Evolutionary conservation across 2,113 vertebrate genomes (phyloP).

Genomic region (chimpanzee (Pan troglodytes)): DNA sequence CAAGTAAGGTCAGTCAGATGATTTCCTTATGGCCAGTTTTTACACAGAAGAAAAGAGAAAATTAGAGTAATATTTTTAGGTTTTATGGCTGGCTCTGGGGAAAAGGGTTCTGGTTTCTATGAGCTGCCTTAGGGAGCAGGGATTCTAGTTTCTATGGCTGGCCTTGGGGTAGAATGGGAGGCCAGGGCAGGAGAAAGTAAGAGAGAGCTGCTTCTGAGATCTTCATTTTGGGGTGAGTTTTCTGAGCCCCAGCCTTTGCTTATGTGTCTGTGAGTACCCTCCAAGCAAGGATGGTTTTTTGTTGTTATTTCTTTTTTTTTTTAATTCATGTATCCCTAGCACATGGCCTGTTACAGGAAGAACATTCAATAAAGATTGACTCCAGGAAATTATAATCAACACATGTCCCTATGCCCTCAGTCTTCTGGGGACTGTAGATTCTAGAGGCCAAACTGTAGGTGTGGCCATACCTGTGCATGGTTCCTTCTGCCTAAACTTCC

Average conservation of each 20-base stretch:
- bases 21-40: not conserved
- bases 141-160: not conserved
- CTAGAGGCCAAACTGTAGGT: not conserved
- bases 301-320: not conserved
- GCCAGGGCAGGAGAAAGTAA: not conserved
- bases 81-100: not conserved
- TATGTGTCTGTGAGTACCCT: not conserved
- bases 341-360: not conserved
- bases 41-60: not conserved
- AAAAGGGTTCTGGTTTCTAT: not conserved
- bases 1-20: not conserved
- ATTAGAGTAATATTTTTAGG: not conserved
- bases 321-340: not conserved
- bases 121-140: not conserved
- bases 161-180: not conserved
- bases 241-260: not conserved
- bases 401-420: no score
- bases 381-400: not conserved
- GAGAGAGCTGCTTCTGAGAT: not conserved
- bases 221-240: not conserved
- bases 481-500: not conserved
- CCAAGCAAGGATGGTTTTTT: not conserved
- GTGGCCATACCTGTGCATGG: not conserved
- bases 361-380: not conserved
- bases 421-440: not conserved